A percentile compares a stretch with the other conserved stretches of the same genome.
Conservation (phyloP, 2,888 invertebrate genomes). For the Hirudinaria manillensis region DNA sequence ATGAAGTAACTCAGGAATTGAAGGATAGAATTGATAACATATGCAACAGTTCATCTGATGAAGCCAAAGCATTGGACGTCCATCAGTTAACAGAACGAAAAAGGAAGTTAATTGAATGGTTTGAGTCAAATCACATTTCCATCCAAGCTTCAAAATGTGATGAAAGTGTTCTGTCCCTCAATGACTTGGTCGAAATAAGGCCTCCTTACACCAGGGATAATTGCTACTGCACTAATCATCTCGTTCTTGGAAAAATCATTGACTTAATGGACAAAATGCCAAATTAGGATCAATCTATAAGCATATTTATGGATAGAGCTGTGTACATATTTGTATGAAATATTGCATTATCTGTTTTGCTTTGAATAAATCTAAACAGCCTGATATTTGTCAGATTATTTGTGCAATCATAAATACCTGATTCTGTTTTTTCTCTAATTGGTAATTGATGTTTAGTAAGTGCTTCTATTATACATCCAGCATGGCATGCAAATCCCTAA, state of each 20-base stretch:
- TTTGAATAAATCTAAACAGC: not conserved
- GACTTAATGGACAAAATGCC: conserved; percentile 52
- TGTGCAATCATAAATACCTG: no score
- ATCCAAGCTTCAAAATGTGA: conserved; percentile 43
- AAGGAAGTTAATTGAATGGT: conserved; percentile 46
- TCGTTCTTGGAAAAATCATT: conserved; percentile 52
- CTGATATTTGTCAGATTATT: no score
- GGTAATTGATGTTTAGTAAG: no score
- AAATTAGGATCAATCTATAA: not conserved
- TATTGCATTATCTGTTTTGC: not conserved
- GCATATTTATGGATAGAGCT: not conserved
- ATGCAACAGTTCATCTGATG: not conserved
- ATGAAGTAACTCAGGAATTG: conserved; percentile 24
- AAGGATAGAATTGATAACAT: conserved; percentile 30
- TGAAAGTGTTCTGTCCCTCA: conserved; percentile 44
- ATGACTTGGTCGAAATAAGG: conserved; percentile 48
- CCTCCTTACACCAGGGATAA: conserved; percentile 49
- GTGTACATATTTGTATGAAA: not conserved
- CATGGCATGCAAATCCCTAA: no score
- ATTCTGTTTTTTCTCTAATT: no score
- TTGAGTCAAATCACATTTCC: conserved; percentile 50
- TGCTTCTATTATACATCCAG: no score
- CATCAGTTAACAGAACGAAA: conserved; percentile 41
- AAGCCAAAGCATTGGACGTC: not conserved
- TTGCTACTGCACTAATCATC: conserved; percentile 53